Evolutionary conservation across 2,888 invertebrate genomes (phyloP), one percentile per base, ranked within the genome.

Genomic region (Halictus quadricinctus): DNA sequence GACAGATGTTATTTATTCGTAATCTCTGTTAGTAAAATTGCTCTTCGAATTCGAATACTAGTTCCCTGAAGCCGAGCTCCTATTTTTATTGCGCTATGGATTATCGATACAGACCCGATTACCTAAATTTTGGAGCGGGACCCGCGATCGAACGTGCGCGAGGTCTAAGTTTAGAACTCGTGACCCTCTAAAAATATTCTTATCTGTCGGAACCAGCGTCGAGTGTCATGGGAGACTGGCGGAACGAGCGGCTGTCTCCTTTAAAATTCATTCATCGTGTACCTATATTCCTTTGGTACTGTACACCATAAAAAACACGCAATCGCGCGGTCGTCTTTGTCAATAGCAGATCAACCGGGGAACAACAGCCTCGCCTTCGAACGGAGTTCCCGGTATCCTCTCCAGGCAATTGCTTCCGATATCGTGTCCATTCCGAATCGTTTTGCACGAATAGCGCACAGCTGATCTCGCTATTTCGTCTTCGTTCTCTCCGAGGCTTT

Each of bases 171-270:
- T 76, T 87, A 82, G 86, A 80, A 66, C 43, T 50, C 46, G 50
- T 54, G 83, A 76, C 79, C 87, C 79, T 83, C 83, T 74, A 48
- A 81, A 80, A 86, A 76, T 76, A 81, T 80, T 80, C 87, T 87
- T 83, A 86, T 87, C 83, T 82, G 25, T 72, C 18, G 66, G 64
- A 70, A 81, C 36, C 12, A 13, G 13, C 46, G 64, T 41, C 50
- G 18, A 73, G 69, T 58, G 69, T 46, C 69, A 50, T n/a, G 60
- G 48, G 15, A 66, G 66, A 70, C 46, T 13, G 10, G 46, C 36
- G 21, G 13, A 58, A 82, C n/a, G n/a, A 70, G 64, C 15, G 43
- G 6, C 41, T 2, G 15, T 43, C 43, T 69, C 8, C 5, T 43
- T 69, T 41, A 69, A 69, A 69, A 69, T 69, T 69, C 69, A 69